Percentiles rank a stretch among this genome's conserved stretches.
phyloP scores from a whole-genome alignment of 2,888 invertebrate species.

The Unio pictorum region DNA sequence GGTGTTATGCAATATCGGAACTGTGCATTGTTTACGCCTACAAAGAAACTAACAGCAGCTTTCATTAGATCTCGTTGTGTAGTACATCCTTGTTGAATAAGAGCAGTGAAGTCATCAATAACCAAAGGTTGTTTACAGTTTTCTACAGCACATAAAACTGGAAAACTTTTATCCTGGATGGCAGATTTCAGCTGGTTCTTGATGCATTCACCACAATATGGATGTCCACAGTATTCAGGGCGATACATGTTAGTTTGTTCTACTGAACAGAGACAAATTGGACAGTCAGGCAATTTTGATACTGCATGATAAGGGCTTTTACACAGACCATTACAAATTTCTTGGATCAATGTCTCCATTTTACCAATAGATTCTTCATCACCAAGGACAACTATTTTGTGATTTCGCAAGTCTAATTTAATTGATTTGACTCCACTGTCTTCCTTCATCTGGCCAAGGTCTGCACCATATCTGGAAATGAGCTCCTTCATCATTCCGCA shows the following conservation, averaged over 20 bases:
- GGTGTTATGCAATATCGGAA: slow-evolving; percentile 59
- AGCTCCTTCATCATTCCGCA: slow-evolving; percentile 52
- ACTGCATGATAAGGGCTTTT: too few relatives aligned
- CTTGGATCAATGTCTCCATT: slow-evolving; percentile 21
- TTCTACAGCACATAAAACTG: slow-evolving; percentile 52
- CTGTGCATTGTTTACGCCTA: slow-evolving; percentile 30
- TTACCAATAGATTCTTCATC: slow-evolving; percentile 24
- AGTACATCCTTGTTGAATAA: slow-evolving; percentile 23
- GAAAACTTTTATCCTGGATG: slow-evolving; percentile 45
- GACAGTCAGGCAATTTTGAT: slow-evolving; percentile 42
- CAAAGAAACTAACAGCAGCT: slow-evolving; percentile 46
- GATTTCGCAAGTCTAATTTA: slow-evolving; percentile 34
- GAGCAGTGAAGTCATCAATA: slow-evolving; percentile 40
- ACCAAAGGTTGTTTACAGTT: slow-evolving; percentile 44
- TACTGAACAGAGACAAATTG: slow-evolving; percentile 57
- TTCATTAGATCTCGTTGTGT: slow-evolving; percentile 23
- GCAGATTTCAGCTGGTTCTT: slow-evolving; percentile 35
- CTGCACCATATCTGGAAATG: slow-evolving; percentile 37
- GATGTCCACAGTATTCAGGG: slow-evolving; percentile 63
- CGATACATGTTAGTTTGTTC: slow-evolving; percentile 46
- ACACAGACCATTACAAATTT: slow-evolving; percentile 4
- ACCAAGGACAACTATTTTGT: slow-evolving; percentile 37
- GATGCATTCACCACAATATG: slow-evolving; percentile 59
- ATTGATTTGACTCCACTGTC: slow-evolving; percentile 26
- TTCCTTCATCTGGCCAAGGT: slow-evolving; percentile 31